These are phyloP conservation scores for Listronotus oregonensis DNA, from an alignment of 1,140 invertebrate genomes.

Conservation along the genomic window DNA sequence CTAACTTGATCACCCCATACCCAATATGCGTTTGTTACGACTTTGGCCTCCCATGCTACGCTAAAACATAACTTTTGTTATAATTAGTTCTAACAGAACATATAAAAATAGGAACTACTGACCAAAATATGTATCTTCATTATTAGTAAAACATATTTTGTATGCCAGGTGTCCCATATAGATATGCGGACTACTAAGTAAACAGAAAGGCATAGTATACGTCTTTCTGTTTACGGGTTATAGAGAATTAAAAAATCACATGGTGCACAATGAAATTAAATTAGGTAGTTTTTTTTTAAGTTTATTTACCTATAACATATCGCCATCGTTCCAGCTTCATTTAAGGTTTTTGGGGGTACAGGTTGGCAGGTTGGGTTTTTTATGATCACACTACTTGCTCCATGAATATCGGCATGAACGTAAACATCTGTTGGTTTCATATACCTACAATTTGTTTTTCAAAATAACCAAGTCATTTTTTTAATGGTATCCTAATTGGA, in stretches of 20 bases:
- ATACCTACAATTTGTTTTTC: constrained; percentile 60
- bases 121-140: no score
- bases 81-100: background rate
- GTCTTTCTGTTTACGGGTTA: no score
- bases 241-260: no score
- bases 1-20: constrained; percentile 95
- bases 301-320: constrained; percentile 82
- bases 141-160: background rate
- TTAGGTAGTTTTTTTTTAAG: background rate
- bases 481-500: no score
- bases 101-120: no score
- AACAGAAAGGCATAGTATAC: no score
- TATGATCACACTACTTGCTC: constrained; percentile 92
- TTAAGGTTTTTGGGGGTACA: constrained; percentile 91
- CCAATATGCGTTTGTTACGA: constrained; percentile 95
- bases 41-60: constrained; percentile 96
- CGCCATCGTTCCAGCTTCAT: constrained; percentile 96
- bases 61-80: constrained; percentile 63
- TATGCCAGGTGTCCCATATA: background rate
- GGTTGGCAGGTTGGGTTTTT: constrained; percentile 80
- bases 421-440: constrained; percentile 84
- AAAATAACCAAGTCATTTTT: no score
- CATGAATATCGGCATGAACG: constrained; percentile 93
- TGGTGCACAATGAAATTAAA: no score
- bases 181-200: no score